Evolutionary conservation across 2,113 vertebrate species (phyloP).

Genomic region (Mobula hypostoma): DNA sequence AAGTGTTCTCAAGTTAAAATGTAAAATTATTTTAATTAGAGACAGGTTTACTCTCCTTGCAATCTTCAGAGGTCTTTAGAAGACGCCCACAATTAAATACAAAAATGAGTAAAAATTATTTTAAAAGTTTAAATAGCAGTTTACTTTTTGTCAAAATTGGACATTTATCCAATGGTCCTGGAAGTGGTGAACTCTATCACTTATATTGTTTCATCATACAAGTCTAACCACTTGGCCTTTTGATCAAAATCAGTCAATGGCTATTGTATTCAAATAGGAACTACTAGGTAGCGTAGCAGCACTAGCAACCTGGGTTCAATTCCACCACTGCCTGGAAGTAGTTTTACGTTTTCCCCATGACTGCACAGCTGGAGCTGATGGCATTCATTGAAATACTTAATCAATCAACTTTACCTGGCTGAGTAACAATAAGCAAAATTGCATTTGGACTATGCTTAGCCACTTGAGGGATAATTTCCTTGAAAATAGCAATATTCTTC

Average conservation of each 20-base stretch:
- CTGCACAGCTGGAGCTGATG: neutral
- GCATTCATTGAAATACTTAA: neutral
- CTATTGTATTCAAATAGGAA: too few species aligned
- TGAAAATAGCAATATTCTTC: conserved; percentile 48
- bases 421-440: conserved; percentile 48
- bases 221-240: neutral
- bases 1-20: neutral
- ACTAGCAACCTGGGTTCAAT: too few species aligned
- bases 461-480: conserved; percentile 48
- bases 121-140: too few species aligned
- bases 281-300: too few species aligned
- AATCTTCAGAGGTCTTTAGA: neutral
- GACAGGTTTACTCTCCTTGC: neutral
- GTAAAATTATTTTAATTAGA: neutral
- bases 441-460: conserved; percentile 47
- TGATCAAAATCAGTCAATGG: too few species aligned
- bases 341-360: neutral
- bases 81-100: neutral
- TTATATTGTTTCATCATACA: neutral
- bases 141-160: too few species aligned
- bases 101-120: too few species aligned
- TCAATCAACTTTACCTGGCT: conserved; percentile 45
- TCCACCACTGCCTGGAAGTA: too few species aligned
- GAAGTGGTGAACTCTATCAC: too few species aligned
- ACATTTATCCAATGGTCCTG: too few species aligned